Evolutionary conservation across 2,888 invertebrate species (phyloP).

Genomic region (Mechanitis messenoides): DNA sequence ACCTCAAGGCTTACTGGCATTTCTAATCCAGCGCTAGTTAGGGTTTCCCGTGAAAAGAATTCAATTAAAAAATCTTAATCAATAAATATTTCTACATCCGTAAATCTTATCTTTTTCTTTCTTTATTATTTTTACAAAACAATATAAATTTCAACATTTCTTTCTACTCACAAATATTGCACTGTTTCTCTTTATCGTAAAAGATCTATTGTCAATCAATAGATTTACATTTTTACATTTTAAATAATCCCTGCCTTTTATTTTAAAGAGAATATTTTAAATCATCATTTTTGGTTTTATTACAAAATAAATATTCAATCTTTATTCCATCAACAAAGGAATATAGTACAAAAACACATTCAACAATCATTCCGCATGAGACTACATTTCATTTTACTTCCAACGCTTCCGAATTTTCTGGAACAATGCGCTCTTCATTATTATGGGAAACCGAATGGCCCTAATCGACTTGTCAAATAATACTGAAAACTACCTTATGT

Average conservation of each 20-base stretch:
- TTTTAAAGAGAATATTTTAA: too few species aligned
- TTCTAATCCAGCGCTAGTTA: conserved; percentile 9
- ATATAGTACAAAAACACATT: background rate
- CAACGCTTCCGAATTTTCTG: conserved; percentile 5
- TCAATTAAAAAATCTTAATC: conserved; percentile 15
- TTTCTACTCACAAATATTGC: too few species aligned
- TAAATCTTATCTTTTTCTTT: background rate
- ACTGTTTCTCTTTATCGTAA: too few species aligned
- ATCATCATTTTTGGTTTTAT: too few species aligned
- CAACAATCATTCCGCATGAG: conserved; percentile 1
- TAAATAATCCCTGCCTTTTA: too few species aligned
- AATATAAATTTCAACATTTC: too few species aligned
- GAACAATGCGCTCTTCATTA: conserved; percentile 15
- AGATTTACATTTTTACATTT: too few species aligned
- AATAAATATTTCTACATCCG: background rate
- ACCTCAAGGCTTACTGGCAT: conserved; percentile 9
- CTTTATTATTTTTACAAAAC: too few species aligned
- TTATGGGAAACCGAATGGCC: conserved; percentile 22
- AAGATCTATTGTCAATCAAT: too few species aligned
- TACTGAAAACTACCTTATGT: conserved; percentile 12
- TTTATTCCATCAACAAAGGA: conserved; percentile 1
- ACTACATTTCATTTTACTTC: conserved; percentile 13
- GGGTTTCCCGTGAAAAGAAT: conserved; percentile 16
- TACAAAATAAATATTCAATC: conserved; percentile 1
- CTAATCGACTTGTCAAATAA: conserved; percentile 31